These are phyloP conservation scores for Picathartes gymnocephalus DNA, from an alignment of 2,113 vertebrate species.

Conservation along the genomic window DNA sequence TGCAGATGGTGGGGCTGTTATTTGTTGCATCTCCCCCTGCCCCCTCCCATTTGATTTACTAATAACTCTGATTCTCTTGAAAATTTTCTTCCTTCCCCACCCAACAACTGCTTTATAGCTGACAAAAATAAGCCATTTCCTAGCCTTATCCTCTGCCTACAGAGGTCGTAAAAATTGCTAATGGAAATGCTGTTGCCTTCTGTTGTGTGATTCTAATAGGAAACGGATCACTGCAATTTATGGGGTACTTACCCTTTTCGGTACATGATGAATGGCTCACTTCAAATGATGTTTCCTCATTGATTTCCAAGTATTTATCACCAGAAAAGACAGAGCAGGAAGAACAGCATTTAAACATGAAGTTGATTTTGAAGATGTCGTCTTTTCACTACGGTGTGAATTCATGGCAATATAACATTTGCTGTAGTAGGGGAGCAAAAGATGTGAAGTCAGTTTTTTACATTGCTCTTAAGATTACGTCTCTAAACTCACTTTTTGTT, in stretches of 20 bases:
- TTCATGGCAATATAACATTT: conserved; percentile 34
- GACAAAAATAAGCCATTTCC: conserved; percentile 73
- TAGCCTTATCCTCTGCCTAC: conserved; percentile 59
- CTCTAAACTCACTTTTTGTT: conserved; percentile 12
- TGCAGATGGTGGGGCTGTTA: not conserved
- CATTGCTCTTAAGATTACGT: not conserved
- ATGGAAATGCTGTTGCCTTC: conserved; percentile 69
- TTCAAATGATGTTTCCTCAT: conserved; percentile 75
- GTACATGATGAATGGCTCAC: conserved; percentile 73
- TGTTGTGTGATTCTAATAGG: conserved; percentile 76
- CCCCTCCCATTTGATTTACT: not conserved
- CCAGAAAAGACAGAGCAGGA: conserved; percentile 42
- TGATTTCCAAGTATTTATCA: conserved; percentile 72
- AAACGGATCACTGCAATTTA: conserved; percentile 76
- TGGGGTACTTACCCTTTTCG: conserved; percentile 73
- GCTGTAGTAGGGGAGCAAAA: conserved; percentile 15
- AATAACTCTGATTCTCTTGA: not conserved
- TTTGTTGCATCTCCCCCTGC: not conserved
- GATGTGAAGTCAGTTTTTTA: not conserved
- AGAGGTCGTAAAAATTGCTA: conserved; percentile 76
- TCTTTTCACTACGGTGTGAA: conserved; percentile 62
- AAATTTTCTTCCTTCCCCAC: conserved; percentile 48
- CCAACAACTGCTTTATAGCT: conserved; percentile 65
- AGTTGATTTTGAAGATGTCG: conserved; percentile 77
- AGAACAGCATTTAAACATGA: conserved; percentile 71